phyloP scores from a whole-genome alignment of 2,113 vertebrate species.

The Elgaria multicarinata region DNA sequence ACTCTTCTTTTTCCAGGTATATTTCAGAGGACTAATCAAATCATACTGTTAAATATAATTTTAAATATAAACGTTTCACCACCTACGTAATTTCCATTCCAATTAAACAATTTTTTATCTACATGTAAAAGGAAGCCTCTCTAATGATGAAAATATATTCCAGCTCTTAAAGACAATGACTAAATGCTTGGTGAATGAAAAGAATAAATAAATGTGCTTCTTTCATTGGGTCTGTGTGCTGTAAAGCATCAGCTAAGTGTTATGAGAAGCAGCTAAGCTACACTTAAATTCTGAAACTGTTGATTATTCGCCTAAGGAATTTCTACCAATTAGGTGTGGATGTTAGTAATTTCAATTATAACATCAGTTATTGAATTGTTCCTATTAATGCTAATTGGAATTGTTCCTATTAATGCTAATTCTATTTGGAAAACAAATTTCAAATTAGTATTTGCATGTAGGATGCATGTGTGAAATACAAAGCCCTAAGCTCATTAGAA shows the following conservation, averaged over 20 bases:
- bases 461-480: neutral
- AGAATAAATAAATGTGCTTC: neutral
- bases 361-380: neutral
- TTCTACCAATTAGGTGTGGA: neutral
- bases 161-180: neutral
- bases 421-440: neutral
- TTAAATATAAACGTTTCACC: neutral
- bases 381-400: slow-evolving; percentile 12
- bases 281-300: neutral
- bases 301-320: neutral
- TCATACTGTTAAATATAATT: neutral
- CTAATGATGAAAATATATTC: neutral
- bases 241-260: neutral
- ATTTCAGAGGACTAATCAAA: neutral
- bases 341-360: slow-evolving; percentile 2
- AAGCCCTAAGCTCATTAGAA: neutral
- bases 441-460: slow-evolving; percentile 2
- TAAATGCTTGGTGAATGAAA: neutral
- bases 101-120: slow-evolving; percentile 10
- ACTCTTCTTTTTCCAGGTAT: neutral
- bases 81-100: neutral
- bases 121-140: slow-evolving; percentile 1
- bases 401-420: slow-evolving; percentile 13
- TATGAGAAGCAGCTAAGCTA: neutral
- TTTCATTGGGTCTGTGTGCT: neutral